A percentile compares a stretch with the other conserved stretches of the same genome.
Evolutionary conservation across 2,113 vertebrate genomes (phyloP).

Genomic region (Myocastor coypus): DNA sequence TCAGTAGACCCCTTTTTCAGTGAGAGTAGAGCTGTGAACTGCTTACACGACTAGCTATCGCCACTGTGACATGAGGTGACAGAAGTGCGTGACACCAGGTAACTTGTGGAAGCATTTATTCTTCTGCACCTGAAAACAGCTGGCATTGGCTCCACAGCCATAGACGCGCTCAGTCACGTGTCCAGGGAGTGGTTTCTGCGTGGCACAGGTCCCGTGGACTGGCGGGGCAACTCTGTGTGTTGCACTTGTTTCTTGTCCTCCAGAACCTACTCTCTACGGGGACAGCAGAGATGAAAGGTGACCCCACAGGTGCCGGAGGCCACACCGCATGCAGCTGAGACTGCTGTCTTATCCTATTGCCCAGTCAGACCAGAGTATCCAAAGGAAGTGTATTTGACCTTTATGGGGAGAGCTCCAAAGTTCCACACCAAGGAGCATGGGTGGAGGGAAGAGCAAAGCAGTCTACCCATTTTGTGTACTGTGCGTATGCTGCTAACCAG

Average conservation of each 20-base stretch:
- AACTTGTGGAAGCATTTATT: neutral
- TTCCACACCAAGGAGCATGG: neutral
- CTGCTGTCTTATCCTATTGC: neutral
- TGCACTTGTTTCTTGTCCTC: neutral
- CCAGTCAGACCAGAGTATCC: neutral
- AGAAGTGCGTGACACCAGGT: neutral
- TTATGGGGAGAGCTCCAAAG: neutral
- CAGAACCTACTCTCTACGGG: neutral
- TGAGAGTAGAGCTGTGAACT: neutral
- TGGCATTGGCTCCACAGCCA: neutral
- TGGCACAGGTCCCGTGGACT: too few relatives aligned
- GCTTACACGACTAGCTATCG: neutral
- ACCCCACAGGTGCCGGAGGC: neutral
- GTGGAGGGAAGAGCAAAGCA: neutral
- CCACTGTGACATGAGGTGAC: neutral
- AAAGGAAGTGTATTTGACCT: neutral
- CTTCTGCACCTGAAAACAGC: neutral
- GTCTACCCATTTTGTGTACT: neutral
- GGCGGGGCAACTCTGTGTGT: neutral
- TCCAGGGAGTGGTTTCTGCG: neutral
- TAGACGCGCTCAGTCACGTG: rapidly evolving
- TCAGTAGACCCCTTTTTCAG: neutral
- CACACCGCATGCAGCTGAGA: neutral
- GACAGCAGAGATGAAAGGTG: neutral
- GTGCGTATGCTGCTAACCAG: neutral